Evolutionary conservation across 2,113 vertebrate species (phyloP).

Genomic region (Menidia beryllina): DNA sequence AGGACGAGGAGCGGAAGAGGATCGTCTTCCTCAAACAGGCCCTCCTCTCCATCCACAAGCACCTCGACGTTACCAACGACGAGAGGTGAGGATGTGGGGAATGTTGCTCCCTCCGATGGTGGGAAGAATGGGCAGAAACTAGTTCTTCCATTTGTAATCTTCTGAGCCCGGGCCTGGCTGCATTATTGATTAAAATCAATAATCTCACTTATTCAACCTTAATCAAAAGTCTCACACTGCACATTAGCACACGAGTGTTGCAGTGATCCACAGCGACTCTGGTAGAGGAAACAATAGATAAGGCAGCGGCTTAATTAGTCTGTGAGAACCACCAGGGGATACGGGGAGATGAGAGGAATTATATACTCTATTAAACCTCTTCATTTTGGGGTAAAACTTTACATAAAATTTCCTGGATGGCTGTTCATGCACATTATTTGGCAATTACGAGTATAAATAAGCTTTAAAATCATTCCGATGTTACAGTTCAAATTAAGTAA

Average conservation of each 20-base stretch:
- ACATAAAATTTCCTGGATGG: conserved; percentile 2
- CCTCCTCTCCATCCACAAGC: conserved; percentile 84
- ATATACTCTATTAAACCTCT: conserved; percentile 37
- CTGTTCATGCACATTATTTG: conserved; percentile 9
- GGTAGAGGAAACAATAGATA: conserved; percentile 27
- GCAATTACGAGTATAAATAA: not conserved
- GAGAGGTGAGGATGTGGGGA: conserved; percentile 73
- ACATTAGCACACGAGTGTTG: conserved; percentile 1
- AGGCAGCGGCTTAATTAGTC: conserved; percentile 33
- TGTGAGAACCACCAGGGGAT: conserved; percentile 15
- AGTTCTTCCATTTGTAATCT: not conserved
- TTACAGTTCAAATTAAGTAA: too few species aligned
- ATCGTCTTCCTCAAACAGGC: conserved; percentile 86
- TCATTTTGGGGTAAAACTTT: conserved; percentile 13
- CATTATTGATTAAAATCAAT: conserved; percentile 34
- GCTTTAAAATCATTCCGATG: conserved; percentile 15
- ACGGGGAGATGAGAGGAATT: conserved; percentile 15
- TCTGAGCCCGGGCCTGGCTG: not conserved
- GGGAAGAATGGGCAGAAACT: not conserved
- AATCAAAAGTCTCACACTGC: conserved; percentile 38
- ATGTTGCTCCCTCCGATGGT: conserved; percentile 1
- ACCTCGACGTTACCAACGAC: conserved; percentile 85
- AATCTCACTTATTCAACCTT: conserved; percentile 14
- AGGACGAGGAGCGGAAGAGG: conserved; percentile 85
- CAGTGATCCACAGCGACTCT: not conserved